Conservation (phyloP, 2,113 vertebrate species). For the Oreochromis tanganicae region DNA sequence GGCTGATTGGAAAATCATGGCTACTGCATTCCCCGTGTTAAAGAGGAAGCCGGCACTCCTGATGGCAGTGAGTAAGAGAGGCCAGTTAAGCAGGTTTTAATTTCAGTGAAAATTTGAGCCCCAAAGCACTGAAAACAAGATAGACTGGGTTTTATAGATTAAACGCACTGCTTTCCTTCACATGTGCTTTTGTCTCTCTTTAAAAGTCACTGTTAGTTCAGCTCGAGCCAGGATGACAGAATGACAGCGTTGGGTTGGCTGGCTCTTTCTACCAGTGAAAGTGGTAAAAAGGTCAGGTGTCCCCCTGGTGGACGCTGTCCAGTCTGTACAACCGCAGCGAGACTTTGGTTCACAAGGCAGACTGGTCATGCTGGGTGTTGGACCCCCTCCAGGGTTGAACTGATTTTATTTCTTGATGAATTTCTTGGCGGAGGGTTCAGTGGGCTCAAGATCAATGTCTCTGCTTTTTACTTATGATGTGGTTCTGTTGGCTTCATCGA, state of each 20-base stretch:
- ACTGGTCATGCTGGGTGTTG: neutral
- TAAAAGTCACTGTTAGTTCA: neutral
- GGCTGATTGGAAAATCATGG: neutral
- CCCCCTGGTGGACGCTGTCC: neutral
- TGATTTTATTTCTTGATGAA: neutral
- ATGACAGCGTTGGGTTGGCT: neutral
- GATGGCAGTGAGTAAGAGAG: neutral
- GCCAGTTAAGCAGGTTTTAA: neutral
- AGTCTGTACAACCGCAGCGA: neutral
- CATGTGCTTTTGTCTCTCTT: neutral
- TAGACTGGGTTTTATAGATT: rapidly evolving
- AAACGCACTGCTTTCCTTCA: neutral
- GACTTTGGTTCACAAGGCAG: rapidly evolving
- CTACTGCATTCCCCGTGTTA: neutral
- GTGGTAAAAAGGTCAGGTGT: neutral
- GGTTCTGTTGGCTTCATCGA: neutral
- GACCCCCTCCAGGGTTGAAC: neutral
- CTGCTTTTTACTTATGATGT: neutral
- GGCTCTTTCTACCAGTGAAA: neutral
- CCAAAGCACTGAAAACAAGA: neutral
- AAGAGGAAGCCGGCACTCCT: neutral
- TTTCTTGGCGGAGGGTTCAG: neutral
- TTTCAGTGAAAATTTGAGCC: neutral
- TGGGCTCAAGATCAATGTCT: neutral
- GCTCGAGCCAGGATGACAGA: neutral